A percentile compares a stretch with the other conserved stretches of the same genome.
These are phyloP conservation scores for Varanus komodoensis DNA, from an alignment of 2,113 vertebrate genomes.

Conservation along the genomic window DNA sequence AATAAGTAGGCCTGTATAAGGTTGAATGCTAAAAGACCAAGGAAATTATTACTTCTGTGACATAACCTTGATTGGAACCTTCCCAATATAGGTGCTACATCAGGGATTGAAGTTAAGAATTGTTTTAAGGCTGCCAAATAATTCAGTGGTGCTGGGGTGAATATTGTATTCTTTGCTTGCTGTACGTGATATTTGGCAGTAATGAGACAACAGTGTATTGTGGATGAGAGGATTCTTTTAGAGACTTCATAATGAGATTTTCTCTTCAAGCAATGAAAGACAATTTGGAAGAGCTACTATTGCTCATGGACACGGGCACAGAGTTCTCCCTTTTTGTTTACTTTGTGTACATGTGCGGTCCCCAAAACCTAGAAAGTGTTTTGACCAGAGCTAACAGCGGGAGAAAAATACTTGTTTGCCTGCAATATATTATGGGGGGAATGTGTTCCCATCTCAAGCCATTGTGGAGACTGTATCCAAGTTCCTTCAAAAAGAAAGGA, in stretches of 20 bases:
- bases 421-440: background rate
- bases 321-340: background rate
- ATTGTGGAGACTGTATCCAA: background rate
- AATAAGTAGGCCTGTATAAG: background rate
- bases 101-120: background rate
- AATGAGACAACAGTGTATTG: background rate
- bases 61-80: background rate
- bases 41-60: background rate
- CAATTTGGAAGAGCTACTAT: background rate
- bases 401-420: background rate
- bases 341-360: background rate
- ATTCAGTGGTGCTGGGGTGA: background rate
- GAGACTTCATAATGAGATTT: no score
- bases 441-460: background rate
- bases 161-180: background rate
- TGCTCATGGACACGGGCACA: background rate
- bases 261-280: no score
- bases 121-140: background rate
- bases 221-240: background rate
- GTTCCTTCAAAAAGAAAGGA: background rate
- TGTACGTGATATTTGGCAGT: background rate
- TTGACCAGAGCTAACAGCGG: background rate
- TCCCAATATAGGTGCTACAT: background rate
- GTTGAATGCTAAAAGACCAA: background rate
- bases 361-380: no score